phyloP scores from a whole-genome alignment of 2,797 vertebrate species.

The Pyrocephalus nanus region DNA sequence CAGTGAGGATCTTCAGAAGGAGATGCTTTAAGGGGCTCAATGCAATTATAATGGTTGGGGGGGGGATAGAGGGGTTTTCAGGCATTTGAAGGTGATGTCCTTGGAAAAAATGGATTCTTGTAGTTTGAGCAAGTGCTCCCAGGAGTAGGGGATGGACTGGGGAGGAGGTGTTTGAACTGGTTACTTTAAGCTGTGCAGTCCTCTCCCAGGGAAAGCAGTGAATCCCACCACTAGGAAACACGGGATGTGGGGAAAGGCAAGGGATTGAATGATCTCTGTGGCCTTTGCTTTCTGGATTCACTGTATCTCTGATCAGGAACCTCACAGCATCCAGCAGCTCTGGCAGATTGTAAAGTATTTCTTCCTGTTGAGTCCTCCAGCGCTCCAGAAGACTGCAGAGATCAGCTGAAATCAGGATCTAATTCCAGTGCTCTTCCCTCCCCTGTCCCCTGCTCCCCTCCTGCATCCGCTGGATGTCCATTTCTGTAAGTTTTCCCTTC shows the following conservation, averaged over 20 bases:
- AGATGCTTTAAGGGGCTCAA: not conserved
- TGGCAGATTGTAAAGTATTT: not conserved
- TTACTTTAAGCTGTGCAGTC: not conserved
- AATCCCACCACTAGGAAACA: not conserved
- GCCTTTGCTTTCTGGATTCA: not conserved
- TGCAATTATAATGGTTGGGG: fast-evolving
- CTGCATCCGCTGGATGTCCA: slow-evolving; percentile 70
- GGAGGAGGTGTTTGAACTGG: not conserved
- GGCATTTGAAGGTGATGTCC: not conserved
- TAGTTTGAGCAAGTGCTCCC: not conserved
- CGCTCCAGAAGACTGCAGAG: not conserved
- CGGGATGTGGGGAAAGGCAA: not conserved
- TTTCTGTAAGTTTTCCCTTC: slow-evolving; percentile 80
- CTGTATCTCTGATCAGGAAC: not conserved
- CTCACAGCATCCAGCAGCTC: not conserved
- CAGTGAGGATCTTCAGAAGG: not conserved
- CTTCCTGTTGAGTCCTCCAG: not conserved
- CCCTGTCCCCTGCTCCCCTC: slow-evolving; percentile 47
- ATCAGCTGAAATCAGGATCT: slow-evolving; percentile 54
- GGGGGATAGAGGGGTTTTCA: fast-evolving
- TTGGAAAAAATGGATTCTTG: not conserved
- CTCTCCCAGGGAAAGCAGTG: not conserved
- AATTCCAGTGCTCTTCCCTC: slow-evolving; percentile 49
- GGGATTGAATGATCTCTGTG: not conserved
- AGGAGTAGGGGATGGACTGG: not conserved